Percentiles rank a stretch among this genome's conserved stretches.
Conservation (phyloP, 2,888 invertebrate species). For the Adelphocoris suturalis region DNA sequence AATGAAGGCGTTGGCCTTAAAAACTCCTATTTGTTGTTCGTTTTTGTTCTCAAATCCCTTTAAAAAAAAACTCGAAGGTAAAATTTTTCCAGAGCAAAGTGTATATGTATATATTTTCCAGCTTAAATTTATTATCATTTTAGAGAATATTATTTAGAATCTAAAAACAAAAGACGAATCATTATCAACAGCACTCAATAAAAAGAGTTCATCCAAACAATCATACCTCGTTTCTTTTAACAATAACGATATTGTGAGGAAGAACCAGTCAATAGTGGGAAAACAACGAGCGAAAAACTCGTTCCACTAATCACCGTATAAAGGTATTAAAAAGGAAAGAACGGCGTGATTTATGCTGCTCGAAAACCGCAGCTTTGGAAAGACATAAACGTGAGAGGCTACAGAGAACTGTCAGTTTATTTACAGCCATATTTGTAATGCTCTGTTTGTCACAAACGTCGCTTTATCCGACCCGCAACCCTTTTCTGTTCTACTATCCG, state of each 20-base stretch:
- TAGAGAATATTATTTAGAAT: too few species aligned
- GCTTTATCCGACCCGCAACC: constrained; percentile 23
- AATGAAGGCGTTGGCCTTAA: too few species aligned
- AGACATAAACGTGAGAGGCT: constrained; percentile 43
- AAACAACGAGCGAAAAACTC: neutral
- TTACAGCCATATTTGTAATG: constrained; percentile 70
- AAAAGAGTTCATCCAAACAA: neutral
- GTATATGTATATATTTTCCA: too few species aligned
- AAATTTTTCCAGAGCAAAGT: too few species aligned
- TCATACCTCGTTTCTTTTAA: neutral
- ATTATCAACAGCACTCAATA: too few species aligned
- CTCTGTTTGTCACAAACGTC: constrained; percentile 67
- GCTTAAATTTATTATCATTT: too few species aligned
- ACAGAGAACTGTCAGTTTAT: constrained; percentile 63
- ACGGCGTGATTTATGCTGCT: constrained; percentile 61
- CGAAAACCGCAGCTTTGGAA: constrained; percentile 27
- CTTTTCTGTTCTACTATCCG: constrained; percentile 49
- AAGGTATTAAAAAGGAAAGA: neutral
- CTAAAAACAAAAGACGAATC: too few species aligned
- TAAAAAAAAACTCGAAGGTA: too few species aligned
- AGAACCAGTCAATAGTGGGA: constrained; percentile 5
- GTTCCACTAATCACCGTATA: neutral
- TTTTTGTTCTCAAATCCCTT: too few species aligned
- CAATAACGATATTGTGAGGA: neutral
- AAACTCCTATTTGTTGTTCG: too few species aligned